phyloP scores from a whole-genome alignment of 2,888 invertebrate species.

The Eristalinus sepulchralis region DNA sequence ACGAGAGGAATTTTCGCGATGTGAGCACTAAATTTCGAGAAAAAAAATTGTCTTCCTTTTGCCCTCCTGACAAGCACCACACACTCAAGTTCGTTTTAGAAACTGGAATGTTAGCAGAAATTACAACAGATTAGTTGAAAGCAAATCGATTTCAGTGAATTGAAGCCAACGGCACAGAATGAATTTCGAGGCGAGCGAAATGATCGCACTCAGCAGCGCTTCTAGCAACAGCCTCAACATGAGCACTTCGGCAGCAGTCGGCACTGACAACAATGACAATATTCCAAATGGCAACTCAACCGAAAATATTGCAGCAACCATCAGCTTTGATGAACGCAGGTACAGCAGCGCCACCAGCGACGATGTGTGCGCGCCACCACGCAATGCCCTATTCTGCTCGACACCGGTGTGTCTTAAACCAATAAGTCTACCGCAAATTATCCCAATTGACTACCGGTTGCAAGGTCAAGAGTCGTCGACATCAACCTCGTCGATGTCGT shows the following conservation, averaged over 20 bases:
- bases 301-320: conserved; percentile 41
- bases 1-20: not conserved
- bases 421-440: conserved; percentile 68
- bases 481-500: conserved; percentile 67
- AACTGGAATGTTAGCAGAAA: conserved; percentile 17
- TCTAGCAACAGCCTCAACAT: conserved; percentile 71
- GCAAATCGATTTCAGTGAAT: not conserved
- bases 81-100: not conserved
- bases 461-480: conserved; percentile 69
- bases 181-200: conserved; percentile 78
- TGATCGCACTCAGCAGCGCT: conserved; percentile 78
- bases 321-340: conserved; percentile 26
- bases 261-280: conserved; percentile 16
- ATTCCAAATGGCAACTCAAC: conserved; percentile 56
- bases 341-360: conserved; percentile 53
- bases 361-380: conserved; percentile 78
- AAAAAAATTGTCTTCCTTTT: not conserved
- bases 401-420: conserved; percentile 73
- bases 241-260: conserved; percentile 18
- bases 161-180: conserved; percentile 64
- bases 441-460: conserved; percentile 66
- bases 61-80: conserved; percentile 1
- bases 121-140: not conserved
- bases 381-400: conserved; percentile 76
- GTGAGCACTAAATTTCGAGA: conserved; percentile 43